Evolutionary conservation across 2,797 vertebrate genomes (phyloP), one percentile per base, ranked within the genome.

Genomic region (Sebastes nivosus): DNA sequence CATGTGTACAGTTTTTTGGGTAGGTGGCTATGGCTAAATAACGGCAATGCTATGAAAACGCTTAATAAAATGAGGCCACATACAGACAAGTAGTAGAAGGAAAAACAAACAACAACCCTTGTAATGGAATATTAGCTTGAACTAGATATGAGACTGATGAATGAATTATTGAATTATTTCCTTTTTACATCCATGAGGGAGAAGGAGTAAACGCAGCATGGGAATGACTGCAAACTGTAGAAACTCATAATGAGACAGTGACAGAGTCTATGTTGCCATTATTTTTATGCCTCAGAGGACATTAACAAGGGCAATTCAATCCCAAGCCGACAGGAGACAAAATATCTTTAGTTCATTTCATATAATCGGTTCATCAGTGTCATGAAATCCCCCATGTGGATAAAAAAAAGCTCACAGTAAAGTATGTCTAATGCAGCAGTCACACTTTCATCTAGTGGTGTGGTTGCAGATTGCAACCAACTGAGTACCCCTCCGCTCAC

Each of bases 231-330:
- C 4, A 20, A 55, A 64, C 29, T 42, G 57, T 58, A 46, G 55
- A 68, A 67, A 57, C 61, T 25, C 13, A 70, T 50, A 80, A 72
- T 64, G 54, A 69, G 55, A 68, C 59, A 61, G 27, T 63, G 66
- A 69, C 63, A 82, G 38, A 55, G 69, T 16, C 24, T 4, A 9
- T 60, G 50, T 30, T 61, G 18, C 79, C 77, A 75, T 82, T 61
- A 65, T 65, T 74, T 77, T 63, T 55, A 75, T 75, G 55, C 60
- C 59, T 70, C 16, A n/a, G 68, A 84, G 71, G 67, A 67, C 52
- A 77, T 66, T 68, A 67, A 38, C 59, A 80, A 77, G 75, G 74
- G 38, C 60, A 69, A 65, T 63, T 79, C 67, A 74, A 63, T 70
- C 46, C 57, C 22, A 61, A 14, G 27, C 32, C 81, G 70, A 74